Evolutionary conservation across 2,888 invertebrate species (phyloP), one percentile per base, ranked within the genome.

Genomic region (Unio pictorum): DNA sequence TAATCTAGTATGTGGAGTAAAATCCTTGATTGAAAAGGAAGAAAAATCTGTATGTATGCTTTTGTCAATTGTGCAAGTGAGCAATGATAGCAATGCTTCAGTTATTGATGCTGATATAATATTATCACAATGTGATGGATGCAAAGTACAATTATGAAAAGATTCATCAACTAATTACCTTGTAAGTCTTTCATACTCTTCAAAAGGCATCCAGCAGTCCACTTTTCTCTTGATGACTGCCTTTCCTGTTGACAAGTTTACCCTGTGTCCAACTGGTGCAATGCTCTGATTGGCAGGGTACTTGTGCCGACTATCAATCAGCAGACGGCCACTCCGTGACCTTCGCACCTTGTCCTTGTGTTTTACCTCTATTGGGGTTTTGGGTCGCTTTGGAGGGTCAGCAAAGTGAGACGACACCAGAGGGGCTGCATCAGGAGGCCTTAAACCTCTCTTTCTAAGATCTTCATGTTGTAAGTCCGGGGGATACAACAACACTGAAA

Each of bases 141-240:
- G 3, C 45, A 45, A 45, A 45, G 15, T 45, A 45, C 45, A 45
- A 45, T 20, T 58, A 58, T 23, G n/a, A 55, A 58, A 66, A 58
- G 57, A 26, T 28, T 28, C 23, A 30, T 57, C 58, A 23, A 18
- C 4, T 58, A 74, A 70, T 71, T 78, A 86, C 86, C 81, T 81
- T 34, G 87, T 88, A 6, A 88, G 73, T 67, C 73, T 77, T 57
- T 85, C 86, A 76, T 88, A 89, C 67, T 88, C 86, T 68, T 89
- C 88, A 81, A 87, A 89, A 1, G 86, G 83, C 86, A 89, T 86
- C 88, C 89, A 88, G 72, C 85, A 86, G 77, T 89, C 85, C 0
- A 86, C 83, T 67, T 81, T 79, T 18, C 85, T 72, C 17, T 79
- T 68, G 23, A 89, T 82, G 4, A 85, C 69, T 4, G 89, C 88